A percentile compares a stretch with the other conserved stretches of the same genome.
These are phyloP conservation scores for Hemicordylus capensis DNA, from an alignment of 2,113 vertebrate species.

Conservation along the genomic window DNA sequence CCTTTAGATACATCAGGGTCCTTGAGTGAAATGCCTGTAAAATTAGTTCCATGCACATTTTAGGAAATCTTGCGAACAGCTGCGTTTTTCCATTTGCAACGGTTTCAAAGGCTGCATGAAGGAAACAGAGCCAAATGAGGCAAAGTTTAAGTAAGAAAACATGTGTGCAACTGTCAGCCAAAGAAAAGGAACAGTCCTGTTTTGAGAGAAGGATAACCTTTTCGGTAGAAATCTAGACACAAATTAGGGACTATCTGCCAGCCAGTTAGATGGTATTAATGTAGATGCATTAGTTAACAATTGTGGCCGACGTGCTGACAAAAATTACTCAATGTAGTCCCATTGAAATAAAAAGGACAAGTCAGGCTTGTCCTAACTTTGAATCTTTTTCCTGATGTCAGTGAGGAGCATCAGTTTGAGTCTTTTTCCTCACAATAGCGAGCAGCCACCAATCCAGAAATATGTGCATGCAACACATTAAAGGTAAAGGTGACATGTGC, in stretches of 20 bases:
- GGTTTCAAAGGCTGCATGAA: slow-evolving; percentile 81
- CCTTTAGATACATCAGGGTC: slow-evolving; percentile 59
- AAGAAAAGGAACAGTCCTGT: slow-evolving; percentile 62
- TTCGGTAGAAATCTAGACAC: slow-evolving; percentile 49
- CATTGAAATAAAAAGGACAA: no score
- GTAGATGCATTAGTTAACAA: background rate
- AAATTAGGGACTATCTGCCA: slow-evolving; percentile 33
- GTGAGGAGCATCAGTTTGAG: no score
- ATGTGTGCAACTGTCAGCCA: slow-evolving; percentile 75
- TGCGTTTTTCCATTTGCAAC: slow-evolving; percentile 88
- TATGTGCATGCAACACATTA: background rate
- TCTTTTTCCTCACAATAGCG: no score
- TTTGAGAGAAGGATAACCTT: slow-evolving; percentile 63
- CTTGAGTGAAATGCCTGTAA: slow-evolving; percentile 76
- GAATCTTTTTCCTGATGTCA: no score
- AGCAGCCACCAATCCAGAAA: background rate
- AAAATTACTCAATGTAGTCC: no score
- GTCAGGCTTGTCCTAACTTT: no score
- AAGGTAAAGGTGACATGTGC: no score
- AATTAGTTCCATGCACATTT: slow-evolving; percentile 83
- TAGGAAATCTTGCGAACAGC: slow-evolving; percentile 87
- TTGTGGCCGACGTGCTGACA: no score
- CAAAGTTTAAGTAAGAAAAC: slow-evolving; percentile 82
- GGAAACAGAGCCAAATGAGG: slow-evolving; percentile 76
- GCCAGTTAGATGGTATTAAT: slow-evolving; percentile 48